Percentiles rank a stretch among this genome's conserved stretches.
Conservation (phyloP, 2,113 vertebrate species). For the Tichodroma muraria region DNA sequence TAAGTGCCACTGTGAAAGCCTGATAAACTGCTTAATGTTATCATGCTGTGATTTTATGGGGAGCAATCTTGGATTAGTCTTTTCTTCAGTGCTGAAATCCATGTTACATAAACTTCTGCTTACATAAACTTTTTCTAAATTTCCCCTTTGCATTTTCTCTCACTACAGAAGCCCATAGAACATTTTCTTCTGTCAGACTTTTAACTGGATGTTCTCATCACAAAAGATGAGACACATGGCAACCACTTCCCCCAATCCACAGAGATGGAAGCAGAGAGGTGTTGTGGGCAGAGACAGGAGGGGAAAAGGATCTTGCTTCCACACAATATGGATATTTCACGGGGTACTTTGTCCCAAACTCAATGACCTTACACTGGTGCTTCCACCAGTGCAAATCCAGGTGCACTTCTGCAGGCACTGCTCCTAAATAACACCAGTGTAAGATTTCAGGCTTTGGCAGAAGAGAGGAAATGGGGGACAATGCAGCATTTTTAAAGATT, state of each 20-base stretch:
- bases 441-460: not conserved
- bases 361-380: not conserved
- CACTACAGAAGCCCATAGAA: not conserved
- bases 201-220: not conserved
- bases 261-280: not conserved
- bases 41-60: not conserved
- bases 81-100: conserved; percentile 3
- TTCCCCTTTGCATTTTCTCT: not conserved
- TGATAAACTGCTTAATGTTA: not conserved
- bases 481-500: not conserved
- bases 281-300: not conserved
- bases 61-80: not conserved
- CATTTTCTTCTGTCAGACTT: not conserved
- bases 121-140: not conserved
- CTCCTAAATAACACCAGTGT: not conserved
- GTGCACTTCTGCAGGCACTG: not conserved
- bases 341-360: not conserved
- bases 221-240: rapidly evolving
- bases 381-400: not conserved
- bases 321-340: not conserved
- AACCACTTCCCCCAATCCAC: not conserved
- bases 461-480: not conserved
- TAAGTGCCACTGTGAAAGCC: not conserved
- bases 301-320: not conserved
- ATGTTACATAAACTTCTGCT: not conserved